Base-by-base conservation (phyloP, 2,888 invertebrate species). In the Oscheius sp. region DNA sequence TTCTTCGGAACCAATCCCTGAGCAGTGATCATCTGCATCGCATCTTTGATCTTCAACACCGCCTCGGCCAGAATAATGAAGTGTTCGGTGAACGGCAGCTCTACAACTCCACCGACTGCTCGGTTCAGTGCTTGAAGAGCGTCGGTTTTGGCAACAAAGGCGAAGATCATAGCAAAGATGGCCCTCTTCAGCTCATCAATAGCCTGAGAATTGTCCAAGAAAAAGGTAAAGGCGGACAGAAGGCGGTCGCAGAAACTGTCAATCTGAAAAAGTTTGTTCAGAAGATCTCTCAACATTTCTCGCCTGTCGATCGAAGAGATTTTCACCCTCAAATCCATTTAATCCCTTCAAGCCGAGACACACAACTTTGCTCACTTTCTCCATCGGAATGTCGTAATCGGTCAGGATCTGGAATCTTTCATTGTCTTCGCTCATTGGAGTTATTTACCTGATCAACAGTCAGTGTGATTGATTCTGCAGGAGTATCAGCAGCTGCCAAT, bases 1-100 rank as follows among this genome's bases (percentile, higher is more conserved):
- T 42, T 42, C 5, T 10, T 37, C 29, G 35, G 47, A 42, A 51
- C 37, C 7, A 50, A n/a, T n/a, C 74, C 74, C 32, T 74, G 66
- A n/a, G 33, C 58, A 21, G 29, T n/a, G 33, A 75, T 59, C 13
- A 77, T n/a, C 42, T 75, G 62, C 50, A 82, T 74, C 1, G 48
- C 37, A 0, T 81, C 77, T n/a, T 76, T 73, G 37, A 80, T 73
- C n/a, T 74, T 70, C 7, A 79, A 58, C 13, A 84, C 75, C 2
- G 78, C 76, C 68, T 84, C 84, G 0, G 81, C 76, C 9, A 85
- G 70, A 7, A 77, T 55, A n/a, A 75, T 60, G 65, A 85, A 85
- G 10, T 83, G 75, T 58, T 84, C 84, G 32, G 80, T 80, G 33
- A 84, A 72, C 11, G 85, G 84, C 62, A 85, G 66, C 9, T 78